Percentiles rank a stretch among this genome's conserved stretches.
phyloP scores from a whole-genome alignment of 2,888 invertebrate species.

The Deilephila elpenor region DNA sequence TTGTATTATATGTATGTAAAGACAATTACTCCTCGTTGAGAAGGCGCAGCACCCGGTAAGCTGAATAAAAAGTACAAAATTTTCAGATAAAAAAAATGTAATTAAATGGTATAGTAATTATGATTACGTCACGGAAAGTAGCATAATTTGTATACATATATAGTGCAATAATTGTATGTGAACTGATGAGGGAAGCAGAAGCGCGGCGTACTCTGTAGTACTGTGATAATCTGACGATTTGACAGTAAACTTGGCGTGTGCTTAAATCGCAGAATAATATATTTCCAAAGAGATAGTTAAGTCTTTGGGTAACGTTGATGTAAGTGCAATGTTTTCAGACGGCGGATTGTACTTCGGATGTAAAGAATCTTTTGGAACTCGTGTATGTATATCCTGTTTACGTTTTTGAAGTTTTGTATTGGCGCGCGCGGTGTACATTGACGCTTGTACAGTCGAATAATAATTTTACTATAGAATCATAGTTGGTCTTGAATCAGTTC shows the following conservation, averaged over 20 bases:
- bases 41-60: slow-evolving; percentile 51
- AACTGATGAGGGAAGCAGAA: neutral
- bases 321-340: slow-evolving; percentile 66
- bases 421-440: slow-evolving; percentile 51
- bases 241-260: slow-evolving; percentile 55
- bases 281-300: slow-evolving; percentile 78
- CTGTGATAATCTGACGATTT: slow-evolving; percentile 62
- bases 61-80: slow-evolving; percentile 34
- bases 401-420: slow-evolving; percentile 55
- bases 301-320: slow-evolving; percentile 66
- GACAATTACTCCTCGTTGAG: slow-evolving; percentile 49
- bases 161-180: slow-evolving; percentile 79
- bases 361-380: slow-evolving; percentile 52
- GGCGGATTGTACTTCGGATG: slow-evolving; percentile 53
- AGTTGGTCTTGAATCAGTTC: slow-evolving; percentile 67
- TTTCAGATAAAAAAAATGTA: slow-evolving; percentile 48
- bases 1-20: slow-evolving; percentile 63
- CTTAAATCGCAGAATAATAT: slow-evolving; percentile 68
- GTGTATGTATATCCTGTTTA: slow-evolving; percentile 74
- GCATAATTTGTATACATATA: slow-evolving; percentile 63
- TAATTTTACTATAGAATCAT: slow-evolving; percentile 62
- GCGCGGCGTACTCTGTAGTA: slow-evolving; percentile 44
- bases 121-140: slow-evolving; percentile 67
- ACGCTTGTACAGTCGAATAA: slow-evolving; percentile 64
- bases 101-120: slow-evolving; percentile 59